Conservation (phyloP, 2,113 vertebrate genomes). For the Dasyurus viverrinus region DNA sequence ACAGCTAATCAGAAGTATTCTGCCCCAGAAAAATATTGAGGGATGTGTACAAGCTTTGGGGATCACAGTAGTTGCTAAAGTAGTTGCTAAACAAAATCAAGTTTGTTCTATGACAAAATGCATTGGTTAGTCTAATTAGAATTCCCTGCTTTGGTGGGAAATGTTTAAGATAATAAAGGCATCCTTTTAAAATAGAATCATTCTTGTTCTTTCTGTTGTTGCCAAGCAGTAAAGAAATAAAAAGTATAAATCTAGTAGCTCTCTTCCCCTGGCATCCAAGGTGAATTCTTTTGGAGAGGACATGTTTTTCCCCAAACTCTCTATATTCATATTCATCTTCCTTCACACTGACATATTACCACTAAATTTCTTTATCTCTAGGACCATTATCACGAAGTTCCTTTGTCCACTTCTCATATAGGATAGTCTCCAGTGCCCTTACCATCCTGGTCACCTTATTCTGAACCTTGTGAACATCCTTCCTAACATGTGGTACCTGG, state of each 20-base stretch:
- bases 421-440: background rate
- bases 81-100: background rate
- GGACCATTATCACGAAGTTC: background rate
- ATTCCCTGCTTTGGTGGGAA: background rate
- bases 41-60: background rate
- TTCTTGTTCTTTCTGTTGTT: background rate
- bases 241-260: background rate
- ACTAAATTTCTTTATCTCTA: background rate
- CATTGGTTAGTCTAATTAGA: background rate
- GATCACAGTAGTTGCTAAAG: background rate
- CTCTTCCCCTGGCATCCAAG: background rate
- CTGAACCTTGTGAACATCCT: background rate
- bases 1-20: background rate
- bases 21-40: background rate
- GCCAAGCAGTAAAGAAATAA: background rate
- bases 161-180: background rate
- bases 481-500: background rate
- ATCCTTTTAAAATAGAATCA: background rate
- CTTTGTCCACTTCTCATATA: background rate
- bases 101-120: background rate
- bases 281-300: background rate
- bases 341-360: background rate
- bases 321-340: background rate
- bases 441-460: background rate
- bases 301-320: background rate